Evolutionary conservation across 2,797 vertebrate species (phyloP).

Genomic region (Gephyroberyx darwinii): DNA sequence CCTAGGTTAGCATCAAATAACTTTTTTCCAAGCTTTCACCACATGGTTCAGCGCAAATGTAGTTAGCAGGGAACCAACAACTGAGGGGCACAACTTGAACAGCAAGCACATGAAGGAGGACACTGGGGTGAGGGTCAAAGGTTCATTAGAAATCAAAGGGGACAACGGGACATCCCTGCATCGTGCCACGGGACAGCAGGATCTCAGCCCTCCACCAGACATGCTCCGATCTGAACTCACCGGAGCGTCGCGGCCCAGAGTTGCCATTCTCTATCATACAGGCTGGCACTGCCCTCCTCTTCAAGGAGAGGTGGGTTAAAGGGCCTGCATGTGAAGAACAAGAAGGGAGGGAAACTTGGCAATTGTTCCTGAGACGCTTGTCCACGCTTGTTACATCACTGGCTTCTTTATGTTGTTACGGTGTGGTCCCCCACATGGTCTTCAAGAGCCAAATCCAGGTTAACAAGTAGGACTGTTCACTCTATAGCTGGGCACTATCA

Average conservation of each 20-base stretch:
- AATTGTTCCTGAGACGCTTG: background rate
- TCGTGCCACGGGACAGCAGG: slow-evolving; percentile 26
- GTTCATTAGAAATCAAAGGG: slow-evolving; percentile 20
- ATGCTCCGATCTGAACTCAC: slow-evolving; percentile 66
- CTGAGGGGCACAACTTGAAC: slow-evolving; percentile 9
- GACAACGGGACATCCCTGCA: slow-evolving; percentile 26
- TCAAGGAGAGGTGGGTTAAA: slow-evolving; percentile 71
- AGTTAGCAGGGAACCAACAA: slow-evolving; percentile 9
- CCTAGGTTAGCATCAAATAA: slow-evolving; percentile 44
- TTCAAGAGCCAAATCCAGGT: too few species aligned
- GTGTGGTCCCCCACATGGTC: too few species aligned
- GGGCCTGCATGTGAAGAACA: slow-evolving; percentile 68
- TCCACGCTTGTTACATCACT: background rate
- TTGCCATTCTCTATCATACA: slow-evolving; percentile 64
- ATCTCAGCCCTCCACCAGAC: slow-evolving; percentile 53
- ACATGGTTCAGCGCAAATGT: background rate
- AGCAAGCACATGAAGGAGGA: slow-evolving; percentile 17
- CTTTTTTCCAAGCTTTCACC: slow-evolving; percentile 8
- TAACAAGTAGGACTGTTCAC: too few species aligned
- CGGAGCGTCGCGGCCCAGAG: slow-evolving; percentile 41
- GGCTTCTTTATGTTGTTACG: background rate
- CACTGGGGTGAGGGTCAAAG: background rate
- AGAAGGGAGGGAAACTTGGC: slow-evolving; percentile 30
- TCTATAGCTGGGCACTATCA: background rate
- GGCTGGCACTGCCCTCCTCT: slow-evolving; percentile 65